Evolutionary conservation across 2,888 invertebrate genomes (phyloP).

Genomic region (Thymelicus lineola): DNA sequence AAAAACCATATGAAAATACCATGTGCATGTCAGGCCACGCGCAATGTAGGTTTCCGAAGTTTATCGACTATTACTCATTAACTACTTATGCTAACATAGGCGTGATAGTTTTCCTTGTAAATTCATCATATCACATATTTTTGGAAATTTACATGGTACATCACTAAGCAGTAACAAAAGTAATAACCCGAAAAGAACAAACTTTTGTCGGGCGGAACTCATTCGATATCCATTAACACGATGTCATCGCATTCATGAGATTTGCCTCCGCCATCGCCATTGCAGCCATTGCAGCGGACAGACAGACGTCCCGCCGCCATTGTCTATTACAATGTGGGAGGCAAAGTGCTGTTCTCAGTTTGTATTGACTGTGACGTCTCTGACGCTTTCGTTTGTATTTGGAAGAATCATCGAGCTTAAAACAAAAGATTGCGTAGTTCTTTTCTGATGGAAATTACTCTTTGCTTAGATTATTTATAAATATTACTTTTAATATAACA

Average conservation of each 20-base stretch:
- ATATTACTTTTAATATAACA: not conserved
- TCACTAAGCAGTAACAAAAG: not conserved
- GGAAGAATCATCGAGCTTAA: slow-evolving; percentile 4
- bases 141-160: too few relatives aligned
- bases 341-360: not conserved
- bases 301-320: slow-evolving; percentile 17
- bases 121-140: too few relatives aligned
- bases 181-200: slow-evolving; percentile 6
- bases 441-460: not conserved
- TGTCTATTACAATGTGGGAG: slow-evolving; percentile 5
- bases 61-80: too few relatives aligned
- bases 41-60: too few relatives aligned
- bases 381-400: not conserved
- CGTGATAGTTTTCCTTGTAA: too few relatives aligned
- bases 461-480: not conserved
- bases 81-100: too few relatives aligned
- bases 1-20: too few relatives aligned
- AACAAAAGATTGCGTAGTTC: slow-evolving; percentile 4
- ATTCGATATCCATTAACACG: slow-evolving; percentile 14
- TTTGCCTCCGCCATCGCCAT: slow-evolving; percentile 9
- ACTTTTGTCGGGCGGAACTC: not conserved
- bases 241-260: slow-evolving; percentile 13
- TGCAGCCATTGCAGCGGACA: slow-evolving; percentile 16
- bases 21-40: too few relatives aligned
- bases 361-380: slow-evolving; percentile 5